Evolutionary conservation across 2,797 vertebrate species (phyloP).

Genomic region (Tokudaia muenninki): DNA sequence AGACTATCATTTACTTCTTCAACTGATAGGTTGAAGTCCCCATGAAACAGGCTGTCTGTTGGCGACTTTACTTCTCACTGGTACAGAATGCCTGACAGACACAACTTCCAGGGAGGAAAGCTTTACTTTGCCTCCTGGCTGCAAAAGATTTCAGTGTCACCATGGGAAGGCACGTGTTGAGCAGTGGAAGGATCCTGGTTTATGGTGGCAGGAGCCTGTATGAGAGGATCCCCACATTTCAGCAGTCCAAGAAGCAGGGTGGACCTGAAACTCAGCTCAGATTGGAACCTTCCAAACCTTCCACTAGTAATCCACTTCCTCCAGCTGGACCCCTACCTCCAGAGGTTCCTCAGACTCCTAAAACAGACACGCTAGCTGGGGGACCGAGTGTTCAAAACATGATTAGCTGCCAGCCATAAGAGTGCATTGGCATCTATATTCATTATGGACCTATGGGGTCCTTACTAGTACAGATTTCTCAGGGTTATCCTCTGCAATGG

Average conservation of each 20-base stretch:
- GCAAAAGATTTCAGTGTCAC: neutral
- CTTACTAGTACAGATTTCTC: neutral
- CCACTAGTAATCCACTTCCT: neutral
- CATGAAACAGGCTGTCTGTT: neutral
- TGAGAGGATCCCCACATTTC: neutral
- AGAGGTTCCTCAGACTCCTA: neutral
- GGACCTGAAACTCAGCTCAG: neutral
- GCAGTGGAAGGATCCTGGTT: neutral
- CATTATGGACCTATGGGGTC: neutral
- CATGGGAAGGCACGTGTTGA: neutral
- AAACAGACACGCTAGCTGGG: neutral
- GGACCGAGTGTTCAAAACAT: neutral
- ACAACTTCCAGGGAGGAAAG: neutral
- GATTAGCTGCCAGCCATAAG: neutral
- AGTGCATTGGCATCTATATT: neutral
- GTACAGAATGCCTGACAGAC: neutral
- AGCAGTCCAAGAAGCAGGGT: neutral
- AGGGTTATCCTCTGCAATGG: neutral
- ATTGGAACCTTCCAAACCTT: neutral
- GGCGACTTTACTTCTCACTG: neutral
- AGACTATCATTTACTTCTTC: neutral
- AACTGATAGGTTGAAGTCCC: neutral
- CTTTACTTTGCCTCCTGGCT: neutral
- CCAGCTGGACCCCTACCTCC: neutral
- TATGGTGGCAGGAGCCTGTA: neutral